phyloP scores from a whole-genome alignment of 2,797 vertebrate genomes.

The Diplodus sargus region DNA sequence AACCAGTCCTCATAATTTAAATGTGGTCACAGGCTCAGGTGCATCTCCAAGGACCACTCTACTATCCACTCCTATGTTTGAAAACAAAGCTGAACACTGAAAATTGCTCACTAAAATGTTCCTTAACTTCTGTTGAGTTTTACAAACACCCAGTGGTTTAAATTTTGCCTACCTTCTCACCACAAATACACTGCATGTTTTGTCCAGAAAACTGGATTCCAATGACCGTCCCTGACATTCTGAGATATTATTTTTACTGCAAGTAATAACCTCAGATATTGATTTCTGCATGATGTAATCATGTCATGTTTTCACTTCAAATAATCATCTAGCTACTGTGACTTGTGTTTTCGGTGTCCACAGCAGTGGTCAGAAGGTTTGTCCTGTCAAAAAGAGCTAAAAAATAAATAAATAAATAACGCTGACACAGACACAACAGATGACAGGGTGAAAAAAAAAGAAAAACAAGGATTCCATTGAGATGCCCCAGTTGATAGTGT shows the following conservation, averaged over 20 bases:
- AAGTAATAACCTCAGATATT: constrained; percentile 1
- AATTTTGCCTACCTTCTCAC: not conserved
- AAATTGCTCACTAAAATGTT: no score
- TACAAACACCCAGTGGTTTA: not conserved
- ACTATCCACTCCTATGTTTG: no score
- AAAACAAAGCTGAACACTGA: no score
- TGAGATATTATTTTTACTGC: not conserved
- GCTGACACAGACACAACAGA: constrained; percentile 2
- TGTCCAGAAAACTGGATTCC: not conserved
- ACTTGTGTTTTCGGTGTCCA: not conserved
- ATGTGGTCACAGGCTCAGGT: no score
- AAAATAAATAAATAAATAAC: not conserved
- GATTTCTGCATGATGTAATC: not conserved
- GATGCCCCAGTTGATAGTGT: constrained; percentile 2
- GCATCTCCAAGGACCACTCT: no score
- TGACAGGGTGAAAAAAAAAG: constrained; percentile 12
- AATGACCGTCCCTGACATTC: not conserved
- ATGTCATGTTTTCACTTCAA: constrained; percentile 8
- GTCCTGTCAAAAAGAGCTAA: constrained; percentile 8
- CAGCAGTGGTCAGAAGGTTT: not conserved
- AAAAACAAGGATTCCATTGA: not conserved
- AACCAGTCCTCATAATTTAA: no score
- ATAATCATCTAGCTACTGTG: not conserved
- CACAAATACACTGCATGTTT: not conserved
- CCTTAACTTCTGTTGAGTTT: not conserved